phyloP scores from a whole-genome alignment of 2,113 vertebrate genomes.

The Pelodiscus sinensis region DNA sequence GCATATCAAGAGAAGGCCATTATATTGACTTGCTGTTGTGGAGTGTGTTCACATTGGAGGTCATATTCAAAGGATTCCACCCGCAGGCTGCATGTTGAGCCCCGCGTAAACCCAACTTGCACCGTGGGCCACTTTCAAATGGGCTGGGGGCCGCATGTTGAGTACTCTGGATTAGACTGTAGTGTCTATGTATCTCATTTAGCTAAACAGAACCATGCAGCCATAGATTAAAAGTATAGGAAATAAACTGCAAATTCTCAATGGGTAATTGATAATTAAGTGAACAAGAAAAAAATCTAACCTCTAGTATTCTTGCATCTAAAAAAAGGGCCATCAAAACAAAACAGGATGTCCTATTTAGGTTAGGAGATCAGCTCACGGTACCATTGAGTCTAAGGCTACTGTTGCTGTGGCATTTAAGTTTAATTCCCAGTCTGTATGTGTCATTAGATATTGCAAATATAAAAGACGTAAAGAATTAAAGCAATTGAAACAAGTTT shows the following conservation, averaged over 20 bases:
- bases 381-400: background rate
- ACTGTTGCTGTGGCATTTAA: fast-evolving
- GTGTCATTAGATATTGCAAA: constrained; percentile 5
- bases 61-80: too few relatives aligned
- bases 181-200: background rate
- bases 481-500: background rate
- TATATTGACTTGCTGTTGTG: too few relatives aligned
- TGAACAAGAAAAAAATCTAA: background rate
- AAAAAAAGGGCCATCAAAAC: background rate
- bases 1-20: too few relatives aligned
- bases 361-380: background rate
- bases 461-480: background rate
- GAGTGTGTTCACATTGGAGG: too few relatives aligned
- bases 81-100: too few relatives aligned
- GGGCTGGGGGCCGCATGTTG: too few relatives aligned
- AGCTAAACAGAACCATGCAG: background rate
- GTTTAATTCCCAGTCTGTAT: background rate
- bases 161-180: background rate
- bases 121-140: too few relatives aligned
- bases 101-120: too few relatives aligned
- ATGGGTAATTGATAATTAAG: background rate
- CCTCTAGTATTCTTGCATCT: background rate
- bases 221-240: background rate
- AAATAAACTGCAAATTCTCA: background rate
- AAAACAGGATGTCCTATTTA: background rate